Evolutionary conservation across 2,888 invertebrate genomes (phyloP), one percentile per base, ranked within the genome.

Genomic region (Cremastobaeus sp.): DNA sequence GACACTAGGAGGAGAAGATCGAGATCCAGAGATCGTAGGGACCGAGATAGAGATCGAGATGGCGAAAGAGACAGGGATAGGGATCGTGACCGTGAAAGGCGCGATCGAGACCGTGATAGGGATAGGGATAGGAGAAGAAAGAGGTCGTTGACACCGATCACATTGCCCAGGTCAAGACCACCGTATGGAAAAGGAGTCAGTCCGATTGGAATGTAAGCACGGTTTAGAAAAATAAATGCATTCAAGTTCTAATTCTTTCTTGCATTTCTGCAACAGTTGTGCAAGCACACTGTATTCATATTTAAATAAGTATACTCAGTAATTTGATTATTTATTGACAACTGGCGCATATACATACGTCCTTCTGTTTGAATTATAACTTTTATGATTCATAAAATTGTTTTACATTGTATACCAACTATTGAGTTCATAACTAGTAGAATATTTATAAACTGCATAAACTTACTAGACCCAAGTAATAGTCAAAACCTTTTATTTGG

Each of bases 71-170:
- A 85, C 15, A 76, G 78, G 14, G 85, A 87, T n/a, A 83, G 84
- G 9, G 78, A 78, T n/a, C 71, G 77, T 8, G 80, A 79, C 39
- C 62, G 79, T 45, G 66, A 76, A 1, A 43, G 64, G 14, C 71
- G 81, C 21, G 83, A 82, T 9, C 78, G 84, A 39, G 87, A 86
- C 66, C 81, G 83, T 5, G 88, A 89, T 71, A 84, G 88, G 6
- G 88, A 89, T 71, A 84, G 88, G 55, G 88, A 89, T 52, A 86
- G 87, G 74, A 88, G 89, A 79, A 86, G 89, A 65, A 87, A 85
- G 72, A 79, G 87, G 73, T 87, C 87, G 0, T 79, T 88, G 5
- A 87, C 87, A 2, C 87, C 87, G 0, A 83, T 87, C 20, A 85
- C 84, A 4, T 83, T 89, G 45, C 88, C 89, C 1, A 84, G 89